Evolutionary conservation across 2,888 invertebrate genomes (phyloP), one percentile per base, ranked within the genome.

Genomic region (Hydroisotoma schaefferi): DNA sequence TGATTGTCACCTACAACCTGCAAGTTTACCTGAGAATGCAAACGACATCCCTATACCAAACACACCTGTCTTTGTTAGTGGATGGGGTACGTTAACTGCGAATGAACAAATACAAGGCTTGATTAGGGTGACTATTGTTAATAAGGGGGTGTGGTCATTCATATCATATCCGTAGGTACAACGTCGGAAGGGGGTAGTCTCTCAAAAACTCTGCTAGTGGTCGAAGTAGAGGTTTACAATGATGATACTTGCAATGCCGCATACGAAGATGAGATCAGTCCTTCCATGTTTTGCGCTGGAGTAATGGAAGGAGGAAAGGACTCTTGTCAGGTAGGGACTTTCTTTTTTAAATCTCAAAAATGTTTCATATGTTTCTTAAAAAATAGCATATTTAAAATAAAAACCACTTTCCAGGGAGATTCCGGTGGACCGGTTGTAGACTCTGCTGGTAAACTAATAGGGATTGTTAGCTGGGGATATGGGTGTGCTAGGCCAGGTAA

Each of bases 211-310:
- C 44, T 71, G 23, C 55, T 63, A 23, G 57, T 64, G 28, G 70
- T 71, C 26, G 59, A 59, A 12, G 53, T 71, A 2, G 67, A 64
- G 29, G 63, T 70, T 22, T 44, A 69, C n/a, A 44, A 38, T 53
- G 55, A 59, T 25, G 46, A 29, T 1, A 28, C 56, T 10, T 73
- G 73, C 48, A 52, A 62, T 28, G 44, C 46, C 22, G 59, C 65
- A 2, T 71, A 70, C 48, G 29, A 26, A 15, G 57, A 52, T 20
- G 44, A 33, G 10, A 55, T 67, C 12, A 22, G 55, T 22, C 28
- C 22, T 12, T 37, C 29, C 27, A 65, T 65, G 65, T 38, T 65
- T 29, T 65, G 65, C 33, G 65, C 65, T 18, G 65, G 65, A 43
- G 25, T 62, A 15, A 49, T 37, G 15, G 49, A 57, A 26, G 59